Conservation (phyloP, 2,797 vertebrate genomes). For the Chrosomus eos region DNA sequence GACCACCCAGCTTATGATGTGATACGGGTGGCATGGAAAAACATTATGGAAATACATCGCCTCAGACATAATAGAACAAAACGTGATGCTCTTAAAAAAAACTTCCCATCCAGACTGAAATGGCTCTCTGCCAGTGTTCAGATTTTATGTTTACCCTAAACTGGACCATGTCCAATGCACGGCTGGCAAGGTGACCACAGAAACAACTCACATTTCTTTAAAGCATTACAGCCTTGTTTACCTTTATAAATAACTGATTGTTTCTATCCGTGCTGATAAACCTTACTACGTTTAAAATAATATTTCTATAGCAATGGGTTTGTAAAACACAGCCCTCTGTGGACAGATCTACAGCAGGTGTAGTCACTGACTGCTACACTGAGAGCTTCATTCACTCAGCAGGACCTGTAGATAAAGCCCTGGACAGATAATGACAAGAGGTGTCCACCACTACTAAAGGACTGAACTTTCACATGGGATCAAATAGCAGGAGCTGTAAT, state of each 20-base stretch:
- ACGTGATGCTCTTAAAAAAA: slow-evolving; percentile 26
- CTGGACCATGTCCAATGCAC: slow-evolving; percentile 3
- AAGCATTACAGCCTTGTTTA: neutral
- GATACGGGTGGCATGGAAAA: slow-evolving; percentile 46
- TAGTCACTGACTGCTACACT: slow-evolving; percentile 3
- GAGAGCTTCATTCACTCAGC: slow-evolving; percentile 25
- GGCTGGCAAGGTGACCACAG: neutral
- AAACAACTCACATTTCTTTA: slow-evolving; percentile 12
- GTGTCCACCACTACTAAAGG: slow-evolving; percentile 10
- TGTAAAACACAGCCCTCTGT: neutral
- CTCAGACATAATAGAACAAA: slow-evolving; percentile 48
- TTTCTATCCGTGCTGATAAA: slow-evolving; percentile 4
- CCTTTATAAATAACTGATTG: slow-evolving; percentile 5
- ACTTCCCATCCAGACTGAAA: slow-evolving; percentile 24
- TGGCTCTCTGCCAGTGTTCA: slow-evolving; percentile 8
- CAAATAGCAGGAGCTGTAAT: slow-evolving; percentile 40
- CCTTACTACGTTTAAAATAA: neutral
- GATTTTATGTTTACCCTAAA: slow-evolving; percentile 29
- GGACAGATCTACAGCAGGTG: slow-evolving; percentile 6
- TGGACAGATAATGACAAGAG: slow-evolving; percentile 17
- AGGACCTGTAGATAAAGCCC: slow-evolving; percentile 22
- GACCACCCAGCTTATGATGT: slow-evolving; percentile 53
- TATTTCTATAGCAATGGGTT: no score
- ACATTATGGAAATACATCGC: slow-evolving; percentile 33
- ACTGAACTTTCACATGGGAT: slow-evolving; percentile 42